These are phyloP conservation scores for Gobio occitaniae DNA, from an alignment of 2,797 vertebrate species.

Conservation along the genomic window DNA sequence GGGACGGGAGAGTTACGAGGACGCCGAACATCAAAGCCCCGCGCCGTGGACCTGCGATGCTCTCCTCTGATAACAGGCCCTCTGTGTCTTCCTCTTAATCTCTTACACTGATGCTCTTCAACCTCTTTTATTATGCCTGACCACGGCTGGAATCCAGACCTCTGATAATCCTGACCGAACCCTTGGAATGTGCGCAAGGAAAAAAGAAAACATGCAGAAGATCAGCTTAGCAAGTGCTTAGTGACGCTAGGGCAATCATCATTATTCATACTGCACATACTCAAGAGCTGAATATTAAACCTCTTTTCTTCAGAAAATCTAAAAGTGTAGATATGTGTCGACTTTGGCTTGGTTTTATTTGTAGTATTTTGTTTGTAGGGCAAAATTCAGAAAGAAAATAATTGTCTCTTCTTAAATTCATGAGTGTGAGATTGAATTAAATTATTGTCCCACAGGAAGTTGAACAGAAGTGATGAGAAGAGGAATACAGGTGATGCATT, in stretches of 20 bases:
- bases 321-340: neutral
- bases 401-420: neutral
- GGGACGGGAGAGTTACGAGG: constrained; percentile 55
- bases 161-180: constrained; percentile 73
- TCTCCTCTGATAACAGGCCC: constrained; percentile 77
- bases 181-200: constrained; percentile 61
- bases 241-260: neutral
- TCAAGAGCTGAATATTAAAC: neutral
- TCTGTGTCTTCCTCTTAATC: constrained; percentile 74
- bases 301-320: neutral
- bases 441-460: neutral
- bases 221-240: constrained; percentile 1
- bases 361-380: neutral
- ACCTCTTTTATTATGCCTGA: constrained; percentile 75
- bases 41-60: constrained; percentile 74
- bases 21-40: constrained; percentile 68
- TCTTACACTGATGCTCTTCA: constrained; percentile 70
- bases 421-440: neutral
- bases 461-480: no score
- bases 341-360: neutral
- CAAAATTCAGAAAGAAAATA: neutral
- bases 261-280: neutral
- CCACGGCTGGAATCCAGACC: constrained; percentile 75
- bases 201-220: constrained; percentile 62
- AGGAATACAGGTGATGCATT: no score